Evolutionary conservation across 2,888 invertebrate species (phyloP), one percentile per base, ranked within the genome.

Genomic region (Polydesmus complanatus): DNA sequence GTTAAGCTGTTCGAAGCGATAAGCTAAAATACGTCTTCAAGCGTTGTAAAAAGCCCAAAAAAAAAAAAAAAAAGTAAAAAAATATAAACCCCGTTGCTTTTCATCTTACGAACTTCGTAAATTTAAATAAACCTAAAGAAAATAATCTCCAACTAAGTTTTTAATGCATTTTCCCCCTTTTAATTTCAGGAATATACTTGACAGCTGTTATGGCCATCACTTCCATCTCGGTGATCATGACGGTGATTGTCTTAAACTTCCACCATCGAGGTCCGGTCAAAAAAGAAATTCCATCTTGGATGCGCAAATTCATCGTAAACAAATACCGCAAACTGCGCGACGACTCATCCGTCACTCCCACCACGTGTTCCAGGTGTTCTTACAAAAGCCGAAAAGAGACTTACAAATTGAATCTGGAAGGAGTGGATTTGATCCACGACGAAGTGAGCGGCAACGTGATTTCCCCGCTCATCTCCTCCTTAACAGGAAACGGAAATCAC

Each of bases 191-290:
- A 64, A 78, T 80, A 59, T 80, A 80, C 69, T 69, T 80, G 65
- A 80, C 79, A 1, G 75, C 76, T 14, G 79, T 79, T 48, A 80
- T 80, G 80, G 75, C 76, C 27, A 74, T 80, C 69, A 79, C 79
- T n/a, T 78, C 78, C 27, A 73, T 79, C 61, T 78, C 78, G 2
- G 78, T 68, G 63, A 78, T 78, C 60, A 75, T 78, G 73, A 78
- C 78, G 1, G 78, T 78, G 56, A 73, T 78, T 63, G 80, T 80
- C 2, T 72, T 80, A 21, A 80, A 80, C 69, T 77, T 79, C 61
- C 80, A 80, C 66, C 79, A 80, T 69, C 71, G 79, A 56, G 78
- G 78, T 3, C 78, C 76, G 14, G 72, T 73, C 64, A 74, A 76
- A 64, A 71, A 72, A 51, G 72, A 73, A 61, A 75, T 79, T 18